A percentile compares a stretch with the other conserved stretches of the same genome.
These are phyloP conservation scores for rabbit (Oryctolagus cuniculus) DNA, from an alignment of 2,113 vertebrate genomes.

Conservation along the genomic window DNA sequence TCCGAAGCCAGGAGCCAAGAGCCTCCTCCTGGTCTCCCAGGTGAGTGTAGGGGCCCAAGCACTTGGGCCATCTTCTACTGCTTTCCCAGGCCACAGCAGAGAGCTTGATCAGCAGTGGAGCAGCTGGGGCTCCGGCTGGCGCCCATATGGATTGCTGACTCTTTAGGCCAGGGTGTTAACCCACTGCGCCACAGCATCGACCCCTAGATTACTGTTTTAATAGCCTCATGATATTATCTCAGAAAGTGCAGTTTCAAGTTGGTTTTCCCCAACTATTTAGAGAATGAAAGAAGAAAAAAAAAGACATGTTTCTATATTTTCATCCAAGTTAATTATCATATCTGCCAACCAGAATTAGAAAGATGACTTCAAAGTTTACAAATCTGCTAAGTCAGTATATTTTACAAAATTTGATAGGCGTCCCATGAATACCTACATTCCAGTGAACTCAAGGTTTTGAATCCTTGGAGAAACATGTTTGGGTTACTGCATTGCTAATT, in stretches of 20 bases:
- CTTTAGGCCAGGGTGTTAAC: too few species aligned
- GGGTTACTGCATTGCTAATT: conserved; percentile 84
- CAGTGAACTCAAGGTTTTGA: conserved; percentile 60
- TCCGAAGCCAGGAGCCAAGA: too few species aligned
- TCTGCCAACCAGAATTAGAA: conserved; percentile 77
- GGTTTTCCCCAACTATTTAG: conserved; percentile 32
- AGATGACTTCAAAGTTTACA: conserved; percentile 80
- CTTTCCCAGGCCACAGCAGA: too few species aligned
- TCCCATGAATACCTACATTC: conserved; percentile 65
- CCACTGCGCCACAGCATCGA: too few species aligned
- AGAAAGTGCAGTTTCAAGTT: conserved; percentile 22
- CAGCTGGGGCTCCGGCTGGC: too few species aligned
- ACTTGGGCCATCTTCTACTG: too few species aligned
- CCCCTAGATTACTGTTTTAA: neutral
- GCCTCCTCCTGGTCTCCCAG: too few species aligned
- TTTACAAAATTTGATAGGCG: conserved; percentile 65
- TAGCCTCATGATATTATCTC: neutral
- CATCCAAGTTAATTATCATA: conserved; percentile 80
- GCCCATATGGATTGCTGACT: too few species aligned
- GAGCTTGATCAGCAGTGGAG: too few species aligned
- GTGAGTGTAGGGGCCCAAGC: too few species aligned
- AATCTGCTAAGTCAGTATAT: conserved; percentile 80
- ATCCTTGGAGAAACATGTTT: conserved; percentile 79
- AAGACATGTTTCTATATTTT: conserved; percentile 47
- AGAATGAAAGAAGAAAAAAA: conserved; percentile 37